These are phyloP conservation scores for Rhea americana DNA, from an alignment of 2,113 vertebrate genomes.

Conservation along the genomic window DNA sequence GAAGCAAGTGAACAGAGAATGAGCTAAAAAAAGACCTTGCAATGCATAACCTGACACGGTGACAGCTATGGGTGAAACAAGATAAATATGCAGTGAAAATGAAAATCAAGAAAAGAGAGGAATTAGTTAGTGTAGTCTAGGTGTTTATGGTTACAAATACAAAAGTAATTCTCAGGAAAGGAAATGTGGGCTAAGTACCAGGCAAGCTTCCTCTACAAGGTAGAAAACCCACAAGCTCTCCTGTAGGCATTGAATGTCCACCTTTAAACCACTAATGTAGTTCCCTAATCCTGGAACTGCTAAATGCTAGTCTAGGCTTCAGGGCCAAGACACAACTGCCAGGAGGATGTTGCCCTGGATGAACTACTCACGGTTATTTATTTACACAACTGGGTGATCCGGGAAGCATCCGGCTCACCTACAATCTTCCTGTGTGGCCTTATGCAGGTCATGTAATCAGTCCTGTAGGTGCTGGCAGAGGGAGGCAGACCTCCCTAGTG, in stretches of 20 bases:
- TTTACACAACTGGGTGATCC: neutral
- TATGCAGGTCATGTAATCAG: neutral
- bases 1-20: neutral
- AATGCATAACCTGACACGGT: neutral
- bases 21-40: conserved; percentile 4
- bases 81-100: neutral
- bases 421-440: neutral
- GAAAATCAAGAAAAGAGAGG: neutral
- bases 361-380: neutral
- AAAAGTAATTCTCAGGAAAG: neutral
- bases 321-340: neutral
- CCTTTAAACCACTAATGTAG: neutral
- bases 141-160: neutral
- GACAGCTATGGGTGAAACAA: neutral
- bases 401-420: neutral
- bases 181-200: neutral
- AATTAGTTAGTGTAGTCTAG: neutral
- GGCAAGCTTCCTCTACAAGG: neutral
- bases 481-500: neutral
- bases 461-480: neutral
- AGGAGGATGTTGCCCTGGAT: neutral
- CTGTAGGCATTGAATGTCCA: neutral
- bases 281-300: neutral
- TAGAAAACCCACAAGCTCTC: neutral
- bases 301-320: neutral